phyloP scores from a whole-genome alignment of 2,888 invertebrate genomes.

The Lepidochrysops patricia region DNA sequence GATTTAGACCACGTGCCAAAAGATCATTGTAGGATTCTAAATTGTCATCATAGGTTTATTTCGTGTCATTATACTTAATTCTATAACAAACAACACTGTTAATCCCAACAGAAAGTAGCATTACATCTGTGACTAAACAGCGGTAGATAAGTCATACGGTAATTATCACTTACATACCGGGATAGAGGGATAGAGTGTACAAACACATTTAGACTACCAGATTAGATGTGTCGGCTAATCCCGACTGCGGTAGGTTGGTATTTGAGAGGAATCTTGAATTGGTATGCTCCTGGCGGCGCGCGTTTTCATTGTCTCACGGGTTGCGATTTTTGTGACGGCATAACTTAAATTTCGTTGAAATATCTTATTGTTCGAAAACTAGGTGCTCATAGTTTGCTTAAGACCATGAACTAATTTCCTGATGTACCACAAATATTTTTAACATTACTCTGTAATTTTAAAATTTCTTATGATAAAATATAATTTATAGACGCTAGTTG shows the following conservation, averaged over 20 bases:
- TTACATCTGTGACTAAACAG: neutral
- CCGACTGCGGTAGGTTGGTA: slow-evolving; percentile 62
- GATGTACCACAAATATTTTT: no score
- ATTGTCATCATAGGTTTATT: no score
- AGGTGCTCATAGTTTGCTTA: no score
- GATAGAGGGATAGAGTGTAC: slow-evolving; percentile 18
- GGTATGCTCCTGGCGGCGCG: slow-evolving; percentile 38
- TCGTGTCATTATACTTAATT: no score
- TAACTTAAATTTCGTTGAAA: neutral
- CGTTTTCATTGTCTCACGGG: slow-evolving; percentile 30
- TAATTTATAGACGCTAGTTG: no score
- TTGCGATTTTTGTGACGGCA: neutral
- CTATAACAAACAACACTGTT: neutral
- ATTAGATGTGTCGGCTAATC: slow-evolving; percentile 44
- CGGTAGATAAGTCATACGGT: neutral
- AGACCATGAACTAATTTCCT: no score
- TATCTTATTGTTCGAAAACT: neutral
- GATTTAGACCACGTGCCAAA: no score
- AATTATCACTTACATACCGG: neutral
- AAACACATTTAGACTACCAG: slow-evolving; percentile 21
- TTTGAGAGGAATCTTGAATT: slow-evolving; percentile 45
- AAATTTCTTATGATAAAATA: no score
- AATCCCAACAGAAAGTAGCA: neutral
- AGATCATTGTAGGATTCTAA: no score
- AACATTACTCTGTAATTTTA: no score